Evolutionary conservation across 2,113 vertebrate species (phyloP).

Genomic region (Myrmecophaga tridactyla): DNA sequence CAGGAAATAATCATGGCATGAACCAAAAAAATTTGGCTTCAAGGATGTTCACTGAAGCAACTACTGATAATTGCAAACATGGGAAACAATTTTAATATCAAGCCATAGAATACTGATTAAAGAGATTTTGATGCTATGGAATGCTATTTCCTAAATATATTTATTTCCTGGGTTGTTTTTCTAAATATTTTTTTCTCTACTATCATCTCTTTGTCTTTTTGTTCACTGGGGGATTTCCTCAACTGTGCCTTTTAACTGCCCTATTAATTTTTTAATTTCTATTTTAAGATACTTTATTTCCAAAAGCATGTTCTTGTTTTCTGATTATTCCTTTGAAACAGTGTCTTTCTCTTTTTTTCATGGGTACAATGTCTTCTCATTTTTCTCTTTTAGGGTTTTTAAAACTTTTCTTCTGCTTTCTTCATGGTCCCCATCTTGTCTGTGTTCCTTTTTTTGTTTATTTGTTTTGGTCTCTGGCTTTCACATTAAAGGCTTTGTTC

Average conservation of each 20-base stretch:
- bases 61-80: not conserved
- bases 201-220: conserved; percentile 1
- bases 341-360: not conserved
- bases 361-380: not conserved
- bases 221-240: not conserved
- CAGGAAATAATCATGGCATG: conserved; percentile 4
- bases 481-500: not conserved
- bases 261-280: not conserved
- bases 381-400: not conserved
- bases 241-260: not conserved
- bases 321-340: not conserved
- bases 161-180: not conserved
- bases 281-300: conserved; percentile 1
- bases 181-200: not conserved
- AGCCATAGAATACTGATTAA: not conserved
- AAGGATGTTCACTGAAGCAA: not conserved
- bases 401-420: not conserved
- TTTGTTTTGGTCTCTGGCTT: not conserved
- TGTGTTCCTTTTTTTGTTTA: not conserved
- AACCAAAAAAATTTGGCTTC: conserved; percentile 44
- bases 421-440: not conserved
- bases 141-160: not conserved
- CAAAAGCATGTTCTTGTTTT: not conserved
- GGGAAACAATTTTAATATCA: not conserved
- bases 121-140: not conserved